Conservation (phyloP, 2,797 vertebrate genomes). For the Orientallactaga sibirica region DNA sequence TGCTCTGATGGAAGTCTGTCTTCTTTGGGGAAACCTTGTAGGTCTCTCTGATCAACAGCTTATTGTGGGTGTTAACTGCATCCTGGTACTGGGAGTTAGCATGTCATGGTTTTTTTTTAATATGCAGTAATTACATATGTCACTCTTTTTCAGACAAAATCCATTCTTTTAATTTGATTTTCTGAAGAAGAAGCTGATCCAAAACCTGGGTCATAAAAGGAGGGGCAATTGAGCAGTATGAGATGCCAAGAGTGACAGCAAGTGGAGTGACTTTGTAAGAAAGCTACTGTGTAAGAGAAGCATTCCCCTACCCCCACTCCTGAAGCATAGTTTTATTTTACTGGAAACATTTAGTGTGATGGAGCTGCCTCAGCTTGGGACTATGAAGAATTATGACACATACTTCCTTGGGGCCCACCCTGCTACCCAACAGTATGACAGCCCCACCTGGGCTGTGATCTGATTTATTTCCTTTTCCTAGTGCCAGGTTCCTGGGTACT, state of each 20-base stretch:
- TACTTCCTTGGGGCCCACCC: constrained; percentile 36
- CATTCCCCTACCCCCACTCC: neutral
- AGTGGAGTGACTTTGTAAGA: neutral
- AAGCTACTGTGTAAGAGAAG: neutral
- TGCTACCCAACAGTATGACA: constrained; percentile 62
- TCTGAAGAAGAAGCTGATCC: neutral
- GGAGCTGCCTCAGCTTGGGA: constrained; percentile 28
- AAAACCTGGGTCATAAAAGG: neutral
- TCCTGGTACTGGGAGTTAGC: too few relatives aligned
- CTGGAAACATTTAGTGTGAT: constrained; percentile 61
- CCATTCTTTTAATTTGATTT: constrained; percentile 10
- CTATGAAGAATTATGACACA: neutral
- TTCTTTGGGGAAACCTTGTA: too few relatives aligned
- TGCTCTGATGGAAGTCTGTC: too few relatives aligned
- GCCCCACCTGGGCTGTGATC: constrained; percentile 63
- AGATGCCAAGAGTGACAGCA: neutral
- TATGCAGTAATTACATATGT: too few relatives aligned
- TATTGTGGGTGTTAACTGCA: too few relatives aligned
- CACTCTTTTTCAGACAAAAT: neutral
- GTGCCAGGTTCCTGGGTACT: constrained; percentile 61
- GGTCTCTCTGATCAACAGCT: too few relatives aligned
- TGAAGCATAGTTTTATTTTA: constrained; percentile 59
- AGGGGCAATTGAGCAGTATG: neutral
- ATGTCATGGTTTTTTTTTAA: too few relatives aligned
- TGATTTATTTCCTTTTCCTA: constrained; percentile 72